These are phyloP conservation scores for rat (Rattus norvegicus) DNA, from an alignment of 2,113 vertebrate genomes.

Conservation along the genomic window DNA sequence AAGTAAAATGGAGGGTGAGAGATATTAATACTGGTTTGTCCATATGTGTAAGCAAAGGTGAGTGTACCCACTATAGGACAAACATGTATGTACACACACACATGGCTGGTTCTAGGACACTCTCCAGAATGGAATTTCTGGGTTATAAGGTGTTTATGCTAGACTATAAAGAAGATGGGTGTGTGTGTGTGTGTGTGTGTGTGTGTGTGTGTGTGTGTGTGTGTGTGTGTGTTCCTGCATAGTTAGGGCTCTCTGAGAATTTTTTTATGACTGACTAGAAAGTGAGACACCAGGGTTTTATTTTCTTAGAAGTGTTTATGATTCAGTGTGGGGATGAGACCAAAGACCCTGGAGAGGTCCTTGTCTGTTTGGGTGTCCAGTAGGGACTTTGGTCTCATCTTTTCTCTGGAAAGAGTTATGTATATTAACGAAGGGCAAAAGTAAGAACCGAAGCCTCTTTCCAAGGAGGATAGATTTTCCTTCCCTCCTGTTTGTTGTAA, in stretches of 20 bases:
- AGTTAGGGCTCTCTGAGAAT: background rate
- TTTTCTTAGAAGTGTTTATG: background rate
- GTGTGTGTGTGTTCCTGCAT: background rate
- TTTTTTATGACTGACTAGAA: conserved; percentile 40
- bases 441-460: background rate
- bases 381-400: background rate
- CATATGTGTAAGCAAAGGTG: background rate
- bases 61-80: too few species aligned
- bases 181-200: background rate
- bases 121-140: background rate
- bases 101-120: background rate
- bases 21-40: background rate
- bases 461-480: background rate
- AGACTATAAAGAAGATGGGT: background rate
- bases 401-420: background rate
- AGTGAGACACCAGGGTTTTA: background rate
- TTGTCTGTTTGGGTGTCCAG: background rate
- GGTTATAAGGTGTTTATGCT: background rate
- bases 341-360: background rate
- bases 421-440: background rate
- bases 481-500: background rate
- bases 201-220: background rate
- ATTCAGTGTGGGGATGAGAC: background rate
- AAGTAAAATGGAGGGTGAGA: background rate
- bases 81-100: background rate